Conservation (phyloP, 2,113 vertebrate species). For the Apeltes quadracus region DNA sequence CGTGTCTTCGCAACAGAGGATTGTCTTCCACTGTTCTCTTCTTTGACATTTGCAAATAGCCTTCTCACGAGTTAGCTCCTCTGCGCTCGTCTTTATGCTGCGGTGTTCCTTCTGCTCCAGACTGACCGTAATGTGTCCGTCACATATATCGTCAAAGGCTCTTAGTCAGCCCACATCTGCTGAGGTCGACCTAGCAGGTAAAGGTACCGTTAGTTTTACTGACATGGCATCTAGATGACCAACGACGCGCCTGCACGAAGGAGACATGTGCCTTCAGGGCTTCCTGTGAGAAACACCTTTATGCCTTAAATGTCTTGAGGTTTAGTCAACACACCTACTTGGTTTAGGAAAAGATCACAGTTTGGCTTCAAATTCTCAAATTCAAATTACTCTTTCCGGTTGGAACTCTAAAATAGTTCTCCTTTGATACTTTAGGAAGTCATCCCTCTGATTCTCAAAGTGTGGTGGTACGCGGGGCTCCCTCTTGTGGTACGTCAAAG, state of each 20-base stretch:
- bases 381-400: no score
- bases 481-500: no score
- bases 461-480: no score
- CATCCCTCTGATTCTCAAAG: no score
- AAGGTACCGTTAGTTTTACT: not conserved
- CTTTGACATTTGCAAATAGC: not conserved
- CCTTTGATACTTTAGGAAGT: no score
- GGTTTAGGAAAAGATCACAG: no score
- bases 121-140: no score
- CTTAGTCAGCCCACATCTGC: constrained; percentile 13
- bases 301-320: not conserved
- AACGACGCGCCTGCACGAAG: not conserved
- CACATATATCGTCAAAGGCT: no score
- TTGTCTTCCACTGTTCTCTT: not conserved
- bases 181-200: constrained; percentile 10
- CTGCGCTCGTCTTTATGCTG: constrained; percentile 9
- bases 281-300: not conserved
- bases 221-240: not conserved
- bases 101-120: constrained; percentile 1
- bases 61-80: constrained; percentile 6
- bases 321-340: not conserved
- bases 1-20: not conserved
- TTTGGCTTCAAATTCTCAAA: no score
- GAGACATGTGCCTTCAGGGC: not conserved
- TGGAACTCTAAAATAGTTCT: no score